Conservation (phyloP, 2,888 invertebrate species). For the Drosophila lacicola region DNA sequence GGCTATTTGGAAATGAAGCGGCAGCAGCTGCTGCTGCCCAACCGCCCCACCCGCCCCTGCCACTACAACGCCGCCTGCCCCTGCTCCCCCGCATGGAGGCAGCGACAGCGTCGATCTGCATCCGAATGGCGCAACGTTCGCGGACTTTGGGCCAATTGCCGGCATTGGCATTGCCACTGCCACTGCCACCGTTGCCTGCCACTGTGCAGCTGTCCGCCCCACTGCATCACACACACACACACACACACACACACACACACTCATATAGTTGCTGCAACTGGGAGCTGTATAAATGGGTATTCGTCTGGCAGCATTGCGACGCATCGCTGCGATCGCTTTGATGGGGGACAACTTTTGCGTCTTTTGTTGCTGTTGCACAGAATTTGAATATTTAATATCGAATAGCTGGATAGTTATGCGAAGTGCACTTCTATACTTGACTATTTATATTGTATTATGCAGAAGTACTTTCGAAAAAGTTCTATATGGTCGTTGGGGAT, state of each 20-base stretch:
- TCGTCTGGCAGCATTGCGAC: slow-evolving; percentile 18
- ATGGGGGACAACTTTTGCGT: slow-evolving; percentile 50
- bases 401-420: slow-evolving; percentile 10
- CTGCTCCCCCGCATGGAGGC: slow-evolving; percentile 5
- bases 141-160: slow-evolving; percentile 64
- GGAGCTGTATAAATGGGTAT: slow-evolving; percentile 13
- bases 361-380: slow-evolving; percentile 40
- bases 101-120: slow-evolving; percentile 33
- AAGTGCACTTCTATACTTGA: slow-evolving; percentile 21
- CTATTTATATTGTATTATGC: slow-evolving; percentile 22
- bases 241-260: slow-evolving; percentile 19
- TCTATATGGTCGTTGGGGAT: no score
- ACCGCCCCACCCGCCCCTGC: slow-evolving; percentile 18
- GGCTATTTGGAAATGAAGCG: slow-evolving; percentile 14
- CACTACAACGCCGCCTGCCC: slow-evolving; percentile 18
- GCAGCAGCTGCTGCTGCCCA: slow-evolving; percentile 34
- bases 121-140: slow-evolving; percentile 37
- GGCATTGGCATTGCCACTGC: slow-evolving; percentile 62
- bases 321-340: slow-evolving; percentile 50
- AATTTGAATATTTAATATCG: slow-evolving; percentile 43
- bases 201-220: slow-evolving; percentile 74
- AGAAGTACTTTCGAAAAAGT: no score
- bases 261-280: not conserved
- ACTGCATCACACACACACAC: slow-evolving; percentile 42
- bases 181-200: slow-evolving; percentile 57